Evolutionary conservation across 2,797 vertebrate species (phyloP).

Genomic region (Takifugu rubripes): DNA sequence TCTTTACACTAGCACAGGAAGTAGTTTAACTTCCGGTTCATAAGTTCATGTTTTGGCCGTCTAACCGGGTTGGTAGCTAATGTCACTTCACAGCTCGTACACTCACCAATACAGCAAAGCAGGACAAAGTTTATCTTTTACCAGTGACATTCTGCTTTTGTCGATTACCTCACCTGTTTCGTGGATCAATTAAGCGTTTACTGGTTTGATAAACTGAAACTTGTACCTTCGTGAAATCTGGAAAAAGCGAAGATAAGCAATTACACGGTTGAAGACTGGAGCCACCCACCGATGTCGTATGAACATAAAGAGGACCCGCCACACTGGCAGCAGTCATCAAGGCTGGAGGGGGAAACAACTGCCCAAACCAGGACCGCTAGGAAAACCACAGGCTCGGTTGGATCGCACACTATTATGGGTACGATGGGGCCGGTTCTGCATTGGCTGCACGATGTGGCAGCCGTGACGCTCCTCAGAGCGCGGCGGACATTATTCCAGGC

Average conservation of each 20-base stretch:
- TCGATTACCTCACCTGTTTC: neutral
- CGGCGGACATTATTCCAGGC: conserved; percentile 83
- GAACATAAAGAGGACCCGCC: conserved; percentile 30
- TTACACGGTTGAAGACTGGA: conserved; percentile 23
- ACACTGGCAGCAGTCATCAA: conserved; percentile 29
- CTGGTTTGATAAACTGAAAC: neutral
- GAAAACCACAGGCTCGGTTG: conserved; percentile 5
- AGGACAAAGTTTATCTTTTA: neutral
- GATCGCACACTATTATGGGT: conserved; percentile 55
- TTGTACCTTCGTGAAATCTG: conserved; percentile 4
- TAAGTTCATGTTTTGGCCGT: conserved; percentile 8
- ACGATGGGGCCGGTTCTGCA: conserved; percentile 71
- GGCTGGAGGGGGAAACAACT: conserved; percentile 13
- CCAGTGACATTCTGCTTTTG: neutral
- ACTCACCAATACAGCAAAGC: accelerated
- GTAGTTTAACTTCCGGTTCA: conserved; percentile 48
- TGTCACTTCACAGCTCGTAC: conserved; percentile 12
- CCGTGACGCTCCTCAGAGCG: conserved; percentile 78
- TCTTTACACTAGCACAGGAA: conserved; percentile 18
- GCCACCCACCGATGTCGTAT: conserved; percentile 44
- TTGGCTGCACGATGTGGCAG: conserved; percentile 84
- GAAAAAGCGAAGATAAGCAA: conserved; percentile 34
- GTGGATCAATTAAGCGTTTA: neutral
- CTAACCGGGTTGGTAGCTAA: neutral
- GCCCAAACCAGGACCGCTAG: conserved; percentile 15